phyloP scores from a whole-genome alignment of 2,113 vertebrate species.

The Malurus elegans region DNA sequence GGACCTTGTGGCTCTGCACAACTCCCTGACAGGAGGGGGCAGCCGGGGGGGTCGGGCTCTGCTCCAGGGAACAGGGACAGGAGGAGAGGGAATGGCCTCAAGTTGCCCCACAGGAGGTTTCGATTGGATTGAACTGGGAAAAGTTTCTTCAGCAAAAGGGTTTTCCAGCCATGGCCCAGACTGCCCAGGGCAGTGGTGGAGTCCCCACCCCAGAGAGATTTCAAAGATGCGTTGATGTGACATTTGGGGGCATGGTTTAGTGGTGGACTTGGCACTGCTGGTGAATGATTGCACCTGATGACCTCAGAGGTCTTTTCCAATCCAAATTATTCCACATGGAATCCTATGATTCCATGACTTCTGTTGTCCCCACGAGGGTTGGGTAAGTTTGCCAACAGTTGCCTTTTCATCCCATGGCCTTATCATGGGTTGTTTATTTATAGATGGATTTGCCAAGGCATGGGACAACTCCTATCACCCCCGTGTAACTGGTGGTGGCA shows the following conservation, averaged over 20 bases:
- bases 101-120: fast-evolving
- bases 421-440: fast-evolving
- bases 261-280: no score
- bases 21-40: neutral
- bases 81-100: neutral
- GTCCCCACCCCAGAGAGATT: neutral
- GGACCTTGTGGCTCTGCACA: neutral
- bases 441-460: neutral
- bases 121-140: no score
- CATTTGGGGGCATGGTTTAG: neutral
- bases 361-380: fast-evolving
- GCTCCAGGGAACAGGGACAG: neutral
- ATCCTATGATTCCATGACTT: neutral
- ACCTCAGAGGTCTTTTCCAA: neutral
- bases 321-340: neutral
- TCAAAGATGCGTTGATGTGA: neutral
- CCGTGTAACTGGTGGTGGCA: neutral
- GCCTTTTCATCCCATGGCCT: neutral
- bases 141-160: neutral
- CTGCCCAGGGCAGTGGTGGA: no score
- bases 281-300: fast-evolving
- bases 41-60: neutral
- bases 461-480: neutral
- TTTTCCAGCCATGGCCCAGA: neutral
- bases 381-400: neutral